Evolutionary conservation across 92 coral and sea anemone species (phyloP), one percentile per base, ranked within the genome.

Genomic region (Actinostola sp.): DNA sequence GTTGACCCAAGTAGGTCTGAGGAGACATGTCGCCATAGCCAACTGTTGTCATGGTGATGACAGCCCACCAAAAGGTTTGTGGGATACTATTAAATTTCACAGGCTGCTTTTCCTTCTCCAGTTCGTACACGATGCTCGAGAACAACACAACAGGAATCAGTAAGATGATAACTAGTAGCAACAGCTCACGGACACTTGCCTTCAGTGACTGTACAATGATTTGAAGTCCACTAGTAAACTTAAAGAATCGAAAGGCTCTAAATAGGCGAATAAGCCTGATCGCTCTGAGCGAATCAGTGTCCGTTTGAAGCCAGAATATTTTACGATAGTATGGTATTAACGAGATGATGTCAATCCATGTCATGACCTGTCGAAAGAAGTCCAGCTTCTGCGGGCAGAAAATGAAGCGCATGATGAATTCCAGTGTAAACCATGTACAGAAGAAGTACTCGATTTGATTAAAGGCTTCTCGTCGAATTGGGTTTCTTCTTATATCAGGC

Each of bases 41-140:
- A 13, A 95, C 99, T 0, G 99, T 95, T 21, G 99, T 95, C 92
- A 95, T 95, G 41, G 99, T 95, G 61, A 95, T 95, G 23, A 95
- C 84, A 2, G 99, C 97, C 99, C 99, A 95, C 99, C 99, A 95
- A 70, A 95, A 91, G 60, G 99, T 71, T 66, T 86, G 89, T 39
- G 97, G 99, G 63, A 95, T 95, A 56, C 73, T 92, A 11, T 66
- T 60, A 58, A 95, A 95, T 44, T 88, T 84, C 1, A 76, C 73
- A 3, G 12, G 54, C 6, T 66, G 39, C 0, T 42, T 2, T 0
- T 53, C 48, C 17, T 82, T 66, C 50, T 95, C 99, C 36, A 92
- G 52, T 62, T 88, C 97, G 60, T 76, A 88, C 31, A 95, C 83
- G 32, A 95, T 52, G 54, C 95, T 88, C 23, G 99, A 92, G 36